A percentile compares a stretch with the other conserved stretches of the same genome.
Conservation (phyloP, 2,888 invertebrate genomes). For the Epinotia demarniana region DNA sequence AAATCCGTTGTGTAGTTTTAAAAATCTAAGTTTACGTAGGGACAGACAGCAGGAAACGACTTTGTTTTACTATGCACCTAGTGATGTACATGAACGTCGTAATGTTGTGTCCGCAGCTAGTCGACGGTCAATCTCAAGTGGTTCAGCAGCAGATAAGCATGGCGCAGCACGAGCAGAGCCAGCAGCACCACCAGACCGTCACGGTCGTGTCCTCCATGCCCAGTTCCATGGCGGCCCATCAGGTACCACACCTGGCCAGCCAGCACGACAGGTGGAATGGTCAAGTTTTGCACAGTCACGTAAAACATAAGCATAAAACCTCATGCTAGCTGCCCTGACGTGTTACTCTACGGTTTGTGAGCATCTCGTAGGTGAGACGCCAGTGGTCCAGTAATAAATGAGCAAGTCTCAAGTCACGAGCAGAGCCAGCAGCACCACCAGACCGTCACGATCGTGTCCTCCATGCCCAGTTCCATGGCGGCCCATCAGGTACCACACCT, state of each 20-base stretch:
- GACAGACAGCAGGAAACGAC: too few species aligned
- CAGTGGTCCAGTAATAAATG: too few species aligned
- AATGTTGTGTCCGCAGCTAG: conserved; percentile 58
- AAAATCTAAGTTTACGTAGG: too few species aligned
- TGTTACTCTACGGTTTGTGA: too few species aligned
- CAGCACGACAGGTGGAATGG: too few species aligned
- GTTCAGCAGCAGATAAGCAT: conserved; percentile 78
- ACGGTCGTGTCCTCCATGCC: conserved; percentile 82
- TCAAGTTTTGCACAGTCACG: too few species aligned
- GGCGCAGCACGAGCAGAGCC: conserved; percentile 79
- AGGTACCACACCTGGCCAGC: conserved; percentile 57
- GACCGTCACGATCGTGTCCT: conserved; percentile 80
- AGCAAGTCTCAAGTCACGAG: conserved; percentile 61
- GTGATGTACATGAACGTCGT: too few species aligned
- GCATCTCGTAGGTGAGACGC: too few species aligned
- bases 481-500: conserved; percentile 68
- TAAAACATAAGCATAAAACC: too few species aligned
- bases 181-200: conserved; percentile 81
- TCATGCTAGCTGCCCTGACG: too few species aligned
- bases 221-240: conserved; percentile 74
- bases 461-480: conserved; percentile 78
- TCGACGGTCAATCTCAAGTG: conserved; percentile 75
- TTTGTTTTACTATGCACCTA: too few species aligned
- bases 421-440: conserved; percentile 80
- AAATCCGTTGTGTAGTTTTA: too few species aligned